A percentile compares a stretch with the other conserved stretches of the same genome.
These are phyloP conservation scores for Motacilla alba DNA, from an alignment of 2,113 vertebrate species.

Conservation along the genomic window DNA sequence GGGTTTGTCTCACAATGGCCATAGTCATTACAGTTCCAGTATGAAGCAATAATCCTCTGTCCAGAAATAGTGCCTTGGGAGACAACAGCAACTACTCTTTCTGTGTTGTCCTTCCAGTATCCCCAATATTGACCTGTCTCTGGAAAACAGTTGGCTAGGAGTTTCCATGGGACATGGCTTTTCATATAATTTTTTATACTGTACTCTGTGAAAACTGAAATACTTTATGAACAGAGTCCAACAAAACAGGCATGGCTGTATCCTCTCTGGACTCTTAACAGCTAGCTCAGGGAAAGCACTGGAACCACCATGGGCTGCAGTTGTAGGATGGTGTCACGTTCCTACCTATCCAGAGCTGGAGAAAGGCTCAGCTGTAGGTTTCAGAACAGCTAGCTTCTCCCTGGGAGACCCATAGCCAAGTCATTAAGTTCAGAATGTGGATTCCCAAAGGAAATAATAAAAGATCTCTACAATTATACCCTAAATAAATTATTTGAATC, in stretches of 20 bases:
- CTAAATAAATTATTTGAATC: not conserved
- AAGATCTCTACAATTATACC: not conserved
- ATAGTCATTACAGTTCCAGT: not conserved
- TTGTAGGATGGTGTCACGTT: not conserved
- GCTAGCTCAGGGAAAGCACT: not conserved
- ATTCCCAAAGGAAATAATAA: not conserved
- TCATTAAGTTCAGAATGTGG: not conserved
- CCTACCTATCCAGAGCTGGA: not conserved
- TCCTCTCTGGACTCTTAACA: not conserved
- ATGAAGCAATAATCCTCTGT: not conserved
- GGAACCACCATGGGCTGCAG: not conserved
- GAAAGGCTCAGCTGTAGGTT: not conserved
- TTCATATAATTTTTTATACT: not conserved
- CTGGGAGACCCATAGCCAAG: not conserved
- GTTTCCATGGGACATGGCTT: not conserved
- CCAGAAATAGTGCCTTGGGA: not conserved
- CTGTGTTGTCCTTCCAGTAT: not conserved
- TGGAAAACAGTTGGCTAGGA: not conserved
- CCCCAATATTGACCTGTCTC: not conserved
- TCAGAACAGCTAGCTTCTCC: not conserved
- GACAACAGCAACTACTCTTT: fast-evolving
- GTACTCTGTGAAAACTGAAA: not conserved
- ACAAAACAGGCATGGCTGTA: not conserved
- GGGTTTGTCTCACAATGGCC: not conserved
- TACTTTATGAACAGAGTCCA: not conserved